Conservation (phyloP, 2,113 vertebrate species). For the Varanus salvator region DNA sequence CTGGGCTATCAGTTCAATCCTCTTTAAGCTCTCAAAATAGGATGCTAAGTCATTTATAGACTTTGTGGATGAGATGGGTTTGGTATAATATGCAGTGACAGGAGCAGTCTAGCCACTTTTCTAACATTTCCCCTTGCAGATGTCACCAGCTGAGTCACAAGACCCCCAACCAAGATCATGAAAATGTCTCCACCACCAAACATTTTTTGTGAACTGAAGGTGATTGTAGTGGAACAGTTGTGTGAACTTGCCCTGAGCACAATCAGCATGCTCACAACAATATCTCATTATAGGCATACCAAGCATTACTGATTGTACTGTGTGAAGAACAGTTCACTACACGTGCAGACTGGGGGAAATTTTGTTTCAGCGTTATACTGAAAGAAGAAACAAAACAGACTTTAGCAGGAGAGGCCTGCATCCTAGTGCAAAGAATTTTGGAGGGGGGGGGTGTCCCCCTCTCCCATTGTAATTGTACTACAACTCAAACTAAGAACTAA, state of each 20-base stretch:
- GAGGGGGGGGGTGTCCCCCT: neutral
- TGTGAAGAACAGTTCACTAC: neutral
- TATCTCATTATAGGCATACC: neutral
- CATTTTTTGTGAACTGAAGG: neutral
- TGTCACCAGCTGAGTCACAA: neutral
- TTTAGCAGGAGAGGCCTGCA: neutral
- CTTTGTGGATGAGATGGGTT: neutral
- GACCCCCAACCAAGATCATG: neutral
- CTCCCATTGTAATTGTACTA: neutral
- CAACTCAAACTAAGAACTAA: neutral
- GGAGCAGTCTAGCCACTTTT: neutral
- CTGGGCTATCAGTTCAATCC: neutral
- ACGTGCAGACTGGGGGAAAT: neutral
- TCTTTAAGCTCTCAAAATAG: neutral
- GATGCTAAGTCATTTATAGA: neutral
- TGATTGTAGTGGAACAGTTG: neutral
- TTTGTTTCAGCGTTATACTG: neutral
- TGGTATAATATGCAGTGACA: slow-evolving; percentile 3
- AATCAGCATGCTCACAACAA: neutral
- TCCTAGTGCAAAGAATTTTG: neutral
- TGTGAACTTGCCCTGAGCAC: neutral
- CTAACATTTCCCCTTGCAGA: neutral
- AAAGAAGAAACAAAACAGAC: neutral
- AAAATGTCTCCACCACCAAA: too few species aligned
- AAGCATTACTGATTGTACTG: neutral